phyloP scores from a whole-genome alignment of 1,140 invertebrate species.

The Frieseomelitta varia region DNA sequence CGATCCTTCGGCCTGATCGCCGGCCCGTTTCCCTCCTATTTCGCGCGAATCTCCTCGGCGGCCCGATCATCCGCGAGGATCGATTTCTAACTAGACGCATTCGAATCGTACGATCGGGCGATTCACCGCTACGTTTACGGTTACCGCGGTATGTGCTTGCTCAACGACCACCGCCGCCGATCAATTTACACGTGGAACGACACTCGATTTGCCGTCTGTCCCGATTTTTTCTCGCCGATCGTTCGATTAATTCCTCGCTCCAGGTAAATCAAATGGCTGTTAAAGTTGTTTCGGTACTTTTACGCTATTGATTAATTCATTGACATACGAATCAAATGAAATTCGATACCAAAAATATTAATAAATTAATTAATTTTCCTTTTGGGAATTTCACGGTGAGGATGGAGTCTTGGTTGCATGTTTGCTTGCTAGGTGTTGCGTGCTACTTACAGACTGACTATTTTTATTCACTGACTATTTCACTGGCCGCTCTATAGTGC shows the following conservation, averaged over 20 bases:
- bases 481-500: too few relatives aligned
- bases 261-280: neutral
- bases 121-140: conserved; percentile 17
- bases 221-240: neutral
- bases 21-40: conserved; percentile 34
- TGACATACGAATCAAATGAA: too few relatives aligned
- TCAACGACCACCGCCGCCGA: neutral
- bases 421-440: too few relatives aligned
- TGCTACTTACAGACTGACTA: too few relatives aligned
- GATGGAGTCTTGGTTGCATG: too few relatives aligned
- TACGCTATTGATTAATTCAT: neutral
- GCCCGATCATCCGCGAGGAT: conserved; percentile 28
- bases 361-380: too few relatives aligned
- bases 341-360: too few relatives aligned
- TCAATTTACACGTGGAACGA: conserved; percentile 8
- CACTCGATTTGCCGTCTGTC: neutral
- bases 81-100: conserved; percentile 46
- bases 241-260: neutral
- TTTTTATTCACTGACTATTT: too few relatives aligned
- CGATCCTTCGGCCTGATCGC: conserved; percentile 48
- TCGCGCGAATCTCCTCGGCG: conserved; percentile 34
- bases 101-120: conserved; percentile 32
- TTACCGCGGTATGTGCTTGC: conserved; percentile 3
- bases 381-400: too few relatives aligned
- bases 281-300: neutral